These are phyloP conservation scores for Batillaria attramentaria DNA, from an alignment of 1,140 invertebrate species.

Conservation along the genomic window DNA sequence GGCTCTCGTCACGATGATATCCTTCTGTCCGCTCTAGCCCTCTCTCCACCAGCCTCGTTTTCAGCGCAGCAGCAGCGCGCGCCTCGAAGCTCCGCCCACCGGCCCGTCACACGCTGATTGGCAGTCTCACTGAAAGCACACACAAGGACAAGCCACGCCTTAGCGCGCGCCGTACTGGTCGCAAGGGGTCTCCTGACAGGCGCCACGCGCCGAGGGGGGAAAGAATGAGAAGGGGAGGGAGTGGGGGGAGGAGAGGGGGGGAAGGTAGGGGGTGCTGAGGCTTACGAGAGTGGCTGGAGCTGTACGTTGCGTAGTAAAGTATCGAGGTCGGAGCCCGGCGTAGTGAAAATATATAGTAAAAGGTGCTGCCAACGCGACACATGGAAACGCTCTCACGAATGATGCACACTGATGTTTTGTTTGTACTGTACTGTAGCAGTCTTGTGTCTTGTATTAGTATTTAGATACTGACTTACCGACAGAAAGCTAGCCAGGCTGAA, in stretches of 20 bases:
- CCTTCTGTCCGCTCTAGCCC: constrained; percentile 44
- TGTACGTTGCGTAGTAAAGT: constrained; percentile 14
- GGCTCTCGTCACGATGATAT: constrained; percentile 29
- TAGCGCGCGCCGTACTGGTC: constrained; percentile 15
- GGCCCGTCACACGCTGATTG: constrained; percentile 42
- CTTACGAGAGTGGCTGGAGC: neutral
- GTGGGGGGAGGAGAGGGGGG: neutral
- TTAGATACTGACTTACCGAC: no score
- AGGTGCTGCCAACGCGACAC: neutral
- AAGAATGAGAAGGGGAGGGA: neutral
- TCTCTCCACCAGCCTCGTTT: constrained; percentile 51
- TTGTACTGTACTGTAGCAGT: no score
- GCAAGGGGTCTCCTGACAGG: constrained; percentile 9
- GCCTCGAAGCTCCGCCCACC: constrained; percentile 49
- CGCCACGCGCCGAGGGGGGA: constrained; percentile 14
- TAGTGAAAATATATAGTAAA: constrained; percentile 15
- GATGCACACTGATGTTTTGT: no score
- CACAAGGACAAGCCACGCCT: neutral
- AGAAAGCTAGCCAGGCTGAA: no score
- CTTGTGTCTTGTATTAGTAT: no score
- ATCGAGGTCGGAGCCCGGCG: neutral
- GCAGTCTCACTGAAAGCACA: constrained; percentile 29
- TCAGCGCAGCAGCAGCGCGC: constrained; percentile 18
- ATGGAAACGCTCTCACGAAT: constrained; percentile 2
- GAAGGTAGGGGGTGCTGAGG: neutral